Conservation (phyloP, 2,888 invertebrate genomes). For the Yponomeuta malinellus region DNA sequence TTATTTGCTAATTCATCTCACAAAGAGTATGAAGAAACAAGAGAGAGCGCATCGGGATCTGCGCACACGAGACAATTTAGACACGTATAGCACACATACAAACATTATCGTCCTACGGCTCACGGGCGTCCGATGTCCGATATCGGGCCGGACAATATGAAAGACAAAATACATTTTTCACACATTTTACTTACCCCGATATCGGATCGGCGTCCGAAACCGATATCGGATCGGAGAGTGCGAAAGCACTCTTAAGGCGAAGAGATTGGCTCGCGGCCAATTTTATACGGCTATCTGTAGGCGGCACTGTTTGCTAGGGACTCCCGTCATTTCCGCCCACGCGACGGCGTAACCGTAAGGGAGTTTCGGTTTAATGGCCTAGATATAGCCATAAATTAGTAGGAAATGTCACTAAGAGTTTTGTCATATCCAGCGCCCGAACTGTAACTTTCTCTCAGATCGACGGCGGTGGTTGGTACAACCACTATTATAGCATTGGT, state of each 20-base stretch:
- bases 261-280: not conserved
- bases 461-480: not conserved
- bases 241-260: not conserved
- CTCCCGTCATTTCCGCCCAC: not conserved
- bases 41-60: no score
- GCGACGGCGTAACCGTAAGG: not conserved
- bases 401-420: not conserved
- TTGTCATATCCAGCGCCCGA: not conserved
- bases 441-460: not conserved
- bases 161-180: no score
- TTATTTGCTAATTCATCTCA: no score
- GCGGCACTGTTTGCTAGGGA: conserved; percentile 3
- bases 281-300: not conserved
- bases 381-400: not conserved
- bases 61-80: no score
- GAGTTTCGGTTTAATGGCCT: not conserved
- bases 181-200: no score
- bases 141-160: no score
- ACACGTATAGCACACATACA: no score
- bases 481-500: not conserved
- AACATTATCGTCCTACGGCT: no score
- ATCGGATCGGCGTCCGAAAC: no score
- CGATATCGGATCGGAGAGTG: no score
- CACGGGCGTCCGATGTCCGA: no score
- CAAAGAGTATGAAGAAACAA: no score